Conservation (phyloP, 2,113 vertebrate genomes). For the Addax nasomaculatus region DNA sequence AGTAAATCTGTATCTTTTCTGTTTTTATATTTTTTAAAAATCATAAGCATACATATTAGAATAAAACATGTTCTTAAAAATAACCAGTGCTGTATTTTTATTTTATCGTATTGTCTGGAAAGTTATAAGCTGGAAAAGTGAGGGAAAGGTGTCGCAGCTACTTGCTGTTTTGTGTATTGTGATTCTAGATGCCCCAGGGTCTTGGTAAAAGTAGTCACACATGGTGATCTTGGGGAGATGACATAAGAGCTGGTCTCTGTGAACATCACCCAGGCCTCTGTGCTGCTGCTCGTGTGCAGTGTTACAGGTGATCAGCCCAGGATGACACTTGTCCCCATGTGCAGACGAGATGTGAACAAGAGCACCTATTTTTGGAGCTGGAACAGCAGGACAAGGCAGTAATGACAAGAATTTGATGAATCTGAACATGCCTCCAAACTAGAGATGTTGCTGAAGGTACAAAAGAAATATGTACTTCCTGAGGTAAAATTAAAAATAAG, state of each 20-base stretch:
- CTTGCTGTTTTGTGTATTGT: background rate
- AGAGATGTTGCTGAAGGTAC: background rate
- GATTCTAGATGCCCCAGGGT: background rate
- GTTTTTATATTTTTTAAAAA: background rate
- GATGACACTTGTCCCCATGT: background rate
- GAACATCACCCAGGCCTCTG: background rate
- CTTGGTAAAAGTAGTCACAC: background rate
- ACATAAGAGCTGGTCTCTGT: background rate
- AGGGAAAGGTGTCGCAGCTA: background rate
- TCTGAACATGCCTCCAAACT: background rate
- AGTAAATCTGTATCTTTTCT: background rate
- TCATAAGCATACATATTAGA: background rate
- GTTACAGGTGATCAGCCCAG: background rate
- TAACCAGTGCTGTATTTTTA: background rate
- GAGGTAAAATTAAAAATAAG: background rate
- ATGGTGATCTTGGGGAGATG: background rate
- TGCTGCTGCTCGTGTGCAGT: background rate
- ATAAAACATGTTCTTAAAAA: background rate
- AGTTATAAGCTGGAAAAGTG: background rate
- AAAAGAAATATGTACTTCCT: background rate
- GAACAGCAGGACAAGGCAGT: background rate
- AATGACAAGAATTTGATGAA: conserved; percentile 2
- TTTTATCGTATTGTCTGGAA: background rate
- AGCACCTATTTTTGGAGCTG: background rate
- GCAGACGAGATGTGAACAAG: background rate